Evolutionary conservation across 2,797 vertebrate genomes (phyloP).

Genomic region (Aulostomus chinensis): DNA sequence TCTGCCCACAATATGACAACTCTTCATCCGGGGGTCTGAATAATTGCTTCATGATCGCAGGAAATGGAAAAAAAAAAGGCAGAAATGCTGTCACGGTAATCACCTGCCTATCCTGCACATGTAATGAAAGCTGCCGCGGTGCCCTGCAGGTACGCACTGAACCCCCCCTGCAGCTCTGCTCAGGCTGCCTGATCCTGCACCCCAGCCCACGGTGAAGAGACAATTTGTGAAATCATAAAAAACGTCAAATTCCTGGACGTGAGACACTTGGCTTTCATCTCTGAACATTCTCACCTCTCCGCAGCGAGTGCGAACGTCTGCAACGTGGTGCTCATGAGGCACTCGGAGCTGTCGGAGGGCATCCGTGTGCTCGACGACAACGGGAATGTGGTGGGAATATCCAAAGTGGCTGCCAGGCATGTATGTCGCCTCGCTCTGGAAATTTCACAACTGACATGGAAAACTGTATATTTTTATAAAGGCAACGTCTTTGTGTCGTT

Average conservation of each 20-base stretch:
- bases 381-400: constrained; percentile 87
- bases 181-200: background rate
- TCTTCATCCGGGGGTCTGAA: too few species aligned
- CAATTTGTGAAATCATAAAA: constrained; percentile 25
- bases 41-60: background rate
- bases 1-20: too few species aligned
- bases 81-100: too few species aligned
- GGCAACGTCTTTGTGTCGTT: background rate
- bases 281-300: constrained; percentile 1
- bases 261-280: background rate
- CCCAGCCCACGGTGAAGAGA: background rate
- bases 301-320: constrained; percentile 92
- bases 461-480: too few species aligned
- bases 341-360: constrained; percentile 89
- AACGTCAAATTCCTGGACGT: background rate
- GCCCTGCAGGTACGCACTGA: too few species aligned
- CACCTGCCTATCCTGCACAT: too few species aligned
- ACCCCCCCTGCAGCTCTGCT: background rate
- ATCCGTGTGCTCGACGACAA: constrained; percentile 85
- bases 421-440: constrained; percentile 62
- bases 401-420: constrained; percentile 87
- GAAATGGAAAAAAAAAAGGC: too few species aligned
- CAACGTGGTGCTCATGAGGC: constrained; percentile 94
- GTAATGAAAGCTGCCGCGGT: too few species aligned
- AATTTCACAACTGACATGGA: too few species aligned